These are phyloP conservation scores for Stenopsyche tienmushanensis DNA, from an alignment of 1,140 invertebrate genomes.

Conservation along the genomic window DNA sequence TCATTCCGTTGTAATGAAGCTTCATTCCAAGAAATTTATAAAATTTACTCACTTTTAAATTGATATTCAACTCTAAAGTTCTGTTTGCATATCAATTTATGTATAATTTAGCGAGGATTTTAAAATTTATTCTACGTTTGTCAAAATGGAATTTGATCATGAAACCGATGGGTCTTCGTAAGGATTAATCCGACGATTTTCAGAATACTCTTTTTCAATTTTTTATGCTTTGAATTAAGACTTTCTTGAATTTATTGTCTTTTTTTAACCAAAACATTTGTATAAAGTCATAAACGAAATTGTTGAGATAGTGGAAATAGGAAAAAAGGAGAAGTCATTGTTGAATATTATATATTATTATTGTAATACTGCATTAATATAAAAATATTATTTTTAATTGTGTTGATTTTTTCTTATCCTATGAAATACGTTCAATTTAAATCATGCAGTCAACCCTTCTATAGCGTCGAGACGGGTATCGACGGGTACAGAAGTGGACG, in stretches of 20 bases:
- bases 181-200: too few relatives aligned
- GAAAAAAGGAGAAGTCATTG: slow-evolving; percentile 37
- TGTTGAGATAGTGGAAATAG: slow-evolving; percentile 19
- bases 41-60: slow-evolving; percentile 1
- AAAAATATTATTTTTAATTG: slow-evolving; percentile 22
- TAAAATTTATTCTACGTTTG: too few relatives aligned
- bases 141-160: too few relatives aligned
- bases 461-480: too few relatives aligned
- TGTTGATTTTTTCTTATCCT: slow-evolving; percentile 1
- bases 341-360: slow-evolving; percentile 41
- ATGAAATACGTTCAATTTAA: too few relatives aligned
- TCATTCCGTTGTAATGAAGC: not conserved
- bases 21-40: slow-evolving; percentile 2
- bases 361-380: slow-evolving; percentile 31
- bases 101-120: too few relatives aligned
- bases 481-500: too few relatives aligned
- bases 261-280: slow-evolving; percentile 30
- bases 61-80: not conserved
- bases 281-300: slow-evolving; percentile 26
- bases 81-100: not conserved
- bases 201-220: too few relatives aligned
- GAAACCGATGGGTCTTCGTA: too few relatives aligned
- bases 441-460: too few relatives aligned
- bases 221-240: too few relatives aligned
- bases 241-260: slow-evolving; percentile 12